Percentiles rank a stretch among this genome's conserved stretches.
Conservation (phyloP, 2,888 invertebrate species). For the Ceratothoa steindachneri region DNA sequence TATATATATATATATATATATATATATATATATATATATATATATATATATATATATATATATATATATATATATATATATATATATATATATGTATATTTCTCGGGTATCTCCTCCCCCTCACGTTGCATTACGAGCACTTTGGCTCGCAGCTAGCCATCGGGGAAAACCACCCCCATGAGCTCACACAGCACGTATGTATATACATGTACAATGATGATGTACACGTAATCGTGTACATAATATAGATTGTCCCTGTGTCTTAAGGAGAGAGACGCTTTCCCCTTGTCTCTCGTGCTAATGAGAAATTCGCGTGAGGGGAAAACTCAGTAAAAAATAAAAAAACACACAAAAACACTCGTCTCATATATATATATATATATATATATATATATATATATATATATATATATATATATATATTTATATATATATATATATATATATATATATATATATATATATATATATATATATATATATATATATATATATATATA, state of each 20-base stretch:
- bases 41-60: conserved; percentile 7
- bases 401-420: background rate
- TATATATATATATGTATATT: background rate
- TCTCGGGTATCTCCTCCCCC: too few species aligned
- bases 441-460: conserved; percentile 14
- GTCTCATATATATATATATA: conserved; percentile 2
- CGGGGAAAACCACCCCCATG: too few species aligned
- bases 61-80: background rate
- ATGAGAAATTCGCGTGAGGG: conserved; percentile 13
- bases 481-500: conserved; percentile 9
- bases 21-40: conserved; percentile 12
- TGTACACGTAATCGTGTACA: background rate
- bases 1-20: conserved; percentile 5
- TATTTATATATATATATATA: conserved; percentile 10
- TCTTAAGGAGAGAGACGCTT: background rate
- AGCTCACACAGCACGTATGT: too few species aligned
- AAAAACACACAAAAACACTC: background rate
- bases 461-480: conserved; percentile 8
- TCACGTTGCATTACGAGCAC: too few species aligned
- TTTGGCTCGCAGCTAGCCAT: too few species aligned
- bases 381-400: conserved; percentile 15
- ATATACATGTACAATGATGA: background rate
- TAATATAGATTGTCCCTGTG: background rate
- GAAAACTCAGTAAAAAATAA: background rate
- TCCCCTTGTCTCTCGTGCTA: conserved; percentile 10